These are phyloP conservation scores for Eueides isabella DNA, from an alignment of 1,140 invertebrate genomes.

Conservation along the genomic window DNA sequence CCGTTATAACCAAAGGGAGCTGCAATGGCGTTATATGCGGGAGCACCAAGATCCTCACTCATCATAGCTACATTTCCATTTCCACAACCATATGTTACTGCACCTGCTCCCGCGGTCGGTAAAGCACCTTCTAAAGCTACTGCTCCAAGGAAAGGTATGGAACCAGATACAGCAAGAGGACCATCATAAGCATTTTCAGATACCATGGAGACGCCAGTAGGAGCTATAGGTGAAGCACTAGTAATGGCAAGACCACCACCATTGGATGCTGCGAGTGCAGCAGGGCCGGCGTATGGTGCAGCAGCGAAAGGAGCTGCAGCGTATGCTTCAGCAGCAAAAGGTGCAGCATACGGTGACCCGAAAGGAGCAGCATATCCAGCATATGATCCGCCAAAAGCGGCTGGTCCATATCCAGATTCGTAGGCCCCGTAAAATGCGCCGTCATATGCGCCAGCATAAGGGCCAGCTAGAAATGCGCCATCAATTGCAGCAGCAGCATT, in stretches of 20 bases:
- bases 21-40: constrained; percentile 5
- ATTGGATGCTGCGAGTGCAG: constrained; percentile 32
- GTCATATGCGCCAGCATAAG: neutral
- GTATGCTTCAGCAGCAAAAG: constrained; percentile 21
- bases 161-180: constrained; percentile 45
- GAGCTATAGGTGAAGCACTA: constrained; percentile 47
- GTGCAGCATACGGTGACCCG: constrained; percentile 28
- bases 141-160: constrained; percentile 50
- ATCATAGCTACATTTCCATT: constrained; percentile 47
- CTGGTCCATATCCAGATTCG: neutral
- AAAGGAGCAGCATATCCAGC: constrained; percentile 21
- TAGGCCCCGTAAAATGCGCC: neutral
- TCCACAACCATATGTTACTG: constrained; percentile 45
- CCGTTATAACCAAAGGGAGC: constrained; percentile 19
- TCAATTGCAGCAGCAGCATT: constrained; percentile 18
- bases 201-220: constrained; percentile 44
- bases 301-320: constrained; percentile 11
- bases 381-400: constrained; percentile 20
- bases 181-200: constrained; percentile 55
- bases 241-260: constrained; percentile 45
- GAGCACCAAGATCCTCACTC: constrained; percentile 38
- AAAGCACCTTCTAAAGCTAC: constrained; percentile 53
- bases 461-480: neutral
- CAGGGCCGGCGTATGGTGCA: constrained; percentile 16
- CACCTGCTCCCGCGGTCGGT: constrained; percentile 45